Evolutionary conservation across 1,140 invertebrate genomes (phyloP).

Genomic region (Drosophila malerkotliana): DNA sequence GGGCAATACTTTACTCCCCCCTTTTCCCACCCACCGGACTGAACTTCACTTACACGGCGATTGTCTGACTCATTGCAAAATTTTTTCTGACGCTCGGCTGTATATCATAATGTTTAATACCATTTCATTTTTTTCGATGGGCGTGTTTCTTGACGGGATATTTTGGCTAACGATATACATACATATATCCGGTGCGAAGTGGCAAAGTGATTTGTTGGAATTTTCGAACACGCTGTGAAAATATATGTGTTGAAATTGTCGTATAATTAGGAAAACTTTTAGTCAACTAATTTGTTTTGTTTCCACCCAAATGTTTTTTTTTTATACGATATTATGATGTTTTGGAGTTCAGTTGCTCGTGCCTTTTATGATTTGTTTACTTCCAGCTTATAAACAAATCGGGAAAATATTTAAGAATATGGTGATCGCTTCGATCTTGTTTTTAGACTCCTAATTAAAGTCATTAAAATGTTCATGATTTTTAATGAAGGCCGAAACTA

Average conservation of each 20-base stretch:
- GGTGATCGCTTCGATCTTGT: neutral
- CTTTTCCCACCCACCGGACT: constrained; percentile 1
- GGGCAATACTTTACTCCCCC: constrained; percentile 5
- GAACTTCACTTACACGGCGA: constrained; percentile 37
- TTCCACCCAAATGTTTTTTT: neutral
- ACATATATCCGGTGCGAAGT: constrained; percentile 45
- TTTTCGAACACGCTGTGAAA: constrained; percentile 15
- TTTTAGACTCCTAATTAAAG: neutral
- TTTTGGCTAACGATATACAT: constrained; percentile 42
- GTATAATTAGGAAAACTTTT: constrained; percentile 21
- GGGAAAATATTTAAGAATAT: neutral
- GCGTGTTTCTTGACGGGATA: constrained; percentile 34
- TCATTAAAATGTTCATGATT: neutral
- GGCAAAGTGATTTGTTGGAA: constrained; percentile 20
- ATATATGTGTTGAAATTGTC: constrained; percentile 50
- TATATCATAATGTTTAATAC: constrained; percentile 38
- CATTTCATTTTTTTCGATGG: constrained; percentile 12
- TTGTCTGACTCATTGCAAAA: constrained; percentile 43
- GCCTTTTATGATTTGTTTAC: neutral
- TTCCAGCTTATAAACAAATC: neutral
- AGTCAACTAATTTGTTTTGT: constrained; percentile 22
- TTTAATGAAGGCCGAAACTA: neutral
- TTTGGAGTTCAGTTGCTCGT: neutral
- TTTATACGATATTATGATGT: neutral
- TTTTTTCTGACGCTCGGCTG: constrained; percentile 35